Evolutionary conservation across 1,140 invertebrate genomes (phyloP), one percentile per base, ranked within the genome.

Genomic region (Drosophila pseudoobscura): DNA sequence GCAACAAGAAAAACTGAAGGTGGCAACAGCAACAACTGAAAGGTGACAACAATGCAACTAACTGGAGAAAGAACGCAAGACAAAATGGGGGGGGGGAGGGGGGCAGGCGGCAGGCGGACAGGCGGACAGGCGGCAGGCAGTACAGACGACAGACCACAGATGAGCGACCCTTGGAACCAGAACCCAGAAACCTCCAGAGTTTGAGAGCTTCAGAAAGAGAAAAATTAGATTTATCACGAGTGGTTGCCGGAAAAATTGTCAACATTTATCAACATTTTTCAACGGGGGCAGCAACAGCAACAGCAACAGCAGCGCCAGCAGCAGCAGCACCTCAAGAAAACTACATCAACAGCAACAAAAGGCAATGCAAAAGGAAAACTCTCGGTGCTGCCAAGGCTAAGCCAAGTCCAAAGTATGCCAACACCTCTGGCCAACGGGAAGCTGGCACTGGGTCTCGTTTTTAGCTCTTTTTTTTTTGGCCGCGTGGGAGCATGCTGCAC

Each of bases 241-340:
- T 82, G 85, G 85, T 89, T 89, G 85, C 80, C 85, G 85, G 85
- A 89, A 89, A 89, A 89, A 89, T 89, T 89, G 87, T 89, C 87
- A 89, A 89, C 87, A 87, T 89, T 89, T 89, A 89, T 89, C 85
- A 89, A 87, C 88, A 90, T 90, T 90, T 90, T 88, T 88, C 83
- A 88, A 79, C 78, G 78, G 35, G 62, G 20, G 20, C 20, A 20
- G 20, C 20, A 20, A 2, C 20, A 20, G 20, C 20, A 20, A 2
- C 20, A 20, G 24, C 24, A 24, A 50, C 66, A 75, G 74, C 50
- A 20, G 45, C 24, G 5, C 3, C 24, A 5, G 24, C 24, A 24
- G 62, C 66, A 75, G 74, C 50, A 75, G 79, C 61, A 88, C 83
- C 75, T 87, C 53, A 78, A 75, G 70, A 65, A 75, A 58, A 64